Evolutionary conservation across 2,797 vertebrate species (phyloP).

Genomic region (Myotis daubentonii): DNA sequence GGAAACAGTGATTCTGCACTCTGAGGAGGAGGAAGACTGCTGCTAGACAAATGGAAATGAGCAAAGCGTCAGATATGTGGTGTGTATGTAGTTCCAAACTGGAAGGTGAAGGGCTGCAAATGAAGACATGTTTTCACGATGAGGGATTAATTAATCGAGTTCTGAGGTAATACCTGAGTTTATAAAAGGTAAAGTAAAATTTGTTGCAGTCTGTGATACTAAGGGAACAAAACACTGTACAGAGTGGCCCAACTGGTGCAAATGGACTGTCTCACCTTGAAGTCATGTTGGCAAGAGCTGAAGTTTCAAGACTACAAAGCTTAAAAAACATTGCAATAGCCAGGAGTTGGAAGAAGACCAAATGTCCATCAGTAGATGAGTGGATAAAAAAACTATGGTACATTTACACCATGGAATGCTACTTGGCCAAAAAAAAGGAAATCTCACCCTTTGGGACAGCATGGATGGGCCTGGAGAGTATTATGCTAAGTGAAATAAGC

Average conservation of each 20-base stretch:
- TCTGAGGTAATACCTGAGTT: not conserved
- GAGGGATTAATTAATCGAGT: not conserved
- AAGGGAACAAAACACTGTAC: accelerated
- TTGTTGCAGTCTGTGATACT: not conserved
- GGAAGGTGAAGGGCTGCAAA: not conserved
- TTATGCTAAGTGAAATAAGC: too few relatives aligned
- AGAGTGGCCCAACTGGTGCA: accelerated
- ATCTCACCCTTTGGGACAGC: too few relatives aligned
- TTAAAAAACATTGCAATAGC: too few relatives aligned
- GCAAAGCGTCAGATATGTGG: accelerated
- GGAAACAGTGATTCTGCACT: too few relatives aligned
- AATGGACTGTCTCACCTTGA: too few relatives aligned
- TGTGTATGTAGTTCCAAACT: not conserved
- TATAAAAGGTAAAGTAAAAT: not conserved
- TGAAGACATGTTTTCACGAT: not conserved
- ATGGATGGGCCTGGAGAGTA: too few relatives aligned
- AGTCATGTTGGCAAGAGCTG: not conserved
- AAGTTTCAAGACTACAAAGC: not conserved
- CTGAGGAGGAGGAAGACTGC: not conserved
- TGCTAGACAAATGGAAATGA: accelerated
- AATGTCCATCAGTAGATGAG: too few relatives aligned
- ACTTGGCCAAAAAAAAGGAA: too few relatives aligned
- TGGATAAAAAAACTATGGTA: too few relatives aligned
- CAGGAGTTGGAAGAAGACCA: too few relatives aligned
- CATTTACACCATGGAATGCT: too few relatives aligned